Evolutionary conservation across 1,140 invertebrate species (phyloP), one percentile per base, ranked within the genome.

Genomic region (Lepidurus packardi): DNA sequence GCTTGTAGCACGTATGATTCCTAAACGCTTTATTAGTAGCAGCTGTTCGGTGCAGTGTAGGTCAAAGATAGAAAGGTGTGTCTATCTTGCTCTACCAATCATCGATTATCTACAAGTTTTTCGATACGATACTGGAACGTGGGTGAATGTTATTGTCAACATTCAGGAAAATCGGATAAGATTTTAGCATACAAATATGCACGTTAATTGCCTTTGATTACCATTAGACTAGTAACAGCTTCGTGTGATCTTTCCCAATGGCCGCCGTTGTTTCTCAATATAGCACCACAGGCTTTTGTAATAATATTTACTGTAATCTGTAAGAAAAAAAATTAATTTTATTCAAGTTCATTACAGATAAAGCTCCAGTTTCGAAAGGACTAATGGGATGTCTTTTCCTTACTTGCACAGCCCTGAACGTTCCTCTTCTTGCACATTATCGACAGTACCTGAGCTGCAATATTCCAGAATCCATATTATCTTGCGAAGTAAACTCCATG

Each of bases 311-410:
- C 6, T 45, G 10, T 34, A 41, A 77, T 75, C 34, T 34, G 3
- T 75, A 53, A 24, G 16, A 47, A 24, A 25, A 25, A 24, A 21
- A 24, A 76, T 45, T 65, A 53, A 16, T 73, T 73, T 74, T 21
- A 73, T 25, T 21, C 7, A 76, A 41, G 45, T 81, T 77, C 79
- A 78, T 84, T 84, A 25, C 80, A 87, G 86, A 87, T 82, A 86
- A 86, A 82, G 85, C 86, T 74, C 86, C 86, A 73, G 86, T 87
- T 43, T 86, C 85, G 13, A 87, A 87, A 81, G 85, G 85, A 24
- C 80, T 87, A 21, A 82, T 87, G 82, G 85, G 86, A 25, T 82
- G 82, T 41, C 83, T 87, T 81, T 85, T 87, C 79, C 77, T 87
- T 25, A 86, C 86, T 73, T 87, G 85, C 77, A 86, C 85, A 65